These are phyloP conservation scores for Hydrolagus affinis DNA, from an alignment of 2,113 vertebrate genomes.

Conservation along the genomic window DNA sequence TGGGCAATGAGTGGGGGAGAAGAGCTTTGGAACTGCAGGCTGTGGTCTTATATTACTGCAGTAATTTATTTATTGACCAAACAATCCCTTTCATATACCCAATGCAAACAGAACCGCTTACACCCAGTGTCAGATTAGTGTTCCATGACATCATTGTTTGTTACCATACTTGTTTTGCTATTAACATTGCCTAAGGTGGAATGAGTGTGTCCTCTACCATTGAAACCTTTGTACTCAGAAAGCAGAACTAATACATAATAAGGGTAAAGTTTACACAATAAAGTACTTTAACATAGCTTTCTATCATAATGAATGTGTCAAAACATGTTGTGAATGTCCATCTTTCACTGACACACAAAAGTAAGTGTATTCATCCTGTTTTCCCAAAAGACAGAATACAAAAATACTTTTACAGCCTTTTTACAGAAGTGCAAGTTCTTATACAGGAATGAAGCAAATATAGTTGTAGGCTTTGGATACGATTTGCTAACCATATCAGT, in stretches of 20 bases:
- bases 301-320: not conserved
- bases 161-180: not conserved
- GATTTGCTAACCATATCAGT: not conserved
- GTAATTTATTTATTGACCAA: not conserved
- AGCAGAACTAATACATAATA: not conserved
- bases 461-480: not conserved
- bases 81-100: not conserved
- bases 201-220: constrained; percentile 9
- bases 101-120: not conserved
- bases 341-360: not conserved
- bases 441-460: not conserved
- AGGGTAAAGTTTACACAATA: not conserved
- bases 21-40: not conserved
- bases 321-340: not conserved
- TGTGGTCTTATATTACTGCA: not conserved
- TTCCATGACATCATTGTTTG: not conserved
- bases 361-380: not conserved
- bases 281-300: too few relatives aligned
- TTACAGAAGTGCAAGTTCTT: not conserved
- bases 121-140: not conserved
- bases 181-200: not conserved
- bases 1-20: too few relatives aligned
- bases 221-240: constrained; percentile 12
- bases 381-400: too few relatives aligned
- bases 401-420: too few relatives aligned